Evolutionary conservation across 2,797 vertebrate species (phyloP).

Genomic region (Poecilia gillii): DNA sequence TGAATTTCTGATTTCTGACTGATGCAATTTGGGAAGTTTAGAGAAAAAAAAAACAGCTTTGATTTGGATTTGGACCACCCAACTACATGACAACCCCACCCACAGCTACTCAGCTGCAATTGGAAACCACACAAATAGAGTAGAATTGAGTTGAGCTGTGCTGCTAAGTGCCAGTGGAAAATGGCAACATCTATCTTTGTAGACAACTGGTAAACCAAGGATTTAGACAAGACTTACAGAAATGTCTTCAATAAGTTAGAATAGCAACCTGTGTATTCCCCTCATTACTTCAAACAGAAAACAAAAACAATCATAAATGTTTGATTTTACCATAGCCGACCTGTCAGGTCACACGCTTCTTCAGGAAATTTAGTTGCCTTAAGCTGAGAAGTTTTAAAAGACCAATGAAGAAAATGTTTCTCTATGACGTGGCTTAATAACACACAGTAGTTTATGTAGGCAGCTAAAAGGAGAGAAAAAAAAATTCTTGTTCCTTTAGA

Average conservation of each 20-base stretch:
- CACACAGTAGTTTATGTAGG: constrained; percentile 25
- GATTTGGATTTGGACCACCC: background rate
- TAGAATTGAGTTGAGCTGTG: background rate
- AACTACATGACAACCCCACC: background rate
- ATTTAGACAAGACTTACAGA: background rate
- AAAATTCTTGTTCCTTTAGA: constrained; percentile 44
- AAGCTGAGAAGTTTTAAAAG: background rate
- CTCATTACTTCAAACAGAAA: background rate
- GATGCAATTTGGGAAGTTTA: too few relatives aligned
- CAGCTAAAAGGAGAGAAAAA: constrained; percentile 35
- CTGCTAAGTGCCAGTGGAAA: background rate
- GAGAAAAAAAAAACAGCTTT: too few relatives aligned
- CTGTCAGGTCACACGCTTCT: background rate
- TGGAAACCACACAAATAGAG: background rate
- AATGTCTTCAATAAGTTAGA: background rate
- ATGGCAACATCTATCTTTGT: background rate
- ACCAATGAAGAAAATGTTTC: background rate
- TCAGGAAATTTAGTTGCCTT: background rate
- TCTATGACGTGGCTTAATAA: constrained; percentile 6
- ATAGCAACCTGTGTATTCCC: background rate
- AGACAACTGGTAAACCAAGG: background rate
- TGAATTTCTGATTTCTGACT: too few relatives aligned
- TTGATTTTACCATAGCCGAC: background rate
- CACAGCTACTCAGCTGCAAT: background rate
- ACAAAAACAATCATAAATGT: background rate